Percentiles rank a stretch among this genome's conserved stretches.
Evolutionary conservation across 2,888 invertebrate genomes (phyloP).

Genomic region (Drosophila demipolita): DNA sequence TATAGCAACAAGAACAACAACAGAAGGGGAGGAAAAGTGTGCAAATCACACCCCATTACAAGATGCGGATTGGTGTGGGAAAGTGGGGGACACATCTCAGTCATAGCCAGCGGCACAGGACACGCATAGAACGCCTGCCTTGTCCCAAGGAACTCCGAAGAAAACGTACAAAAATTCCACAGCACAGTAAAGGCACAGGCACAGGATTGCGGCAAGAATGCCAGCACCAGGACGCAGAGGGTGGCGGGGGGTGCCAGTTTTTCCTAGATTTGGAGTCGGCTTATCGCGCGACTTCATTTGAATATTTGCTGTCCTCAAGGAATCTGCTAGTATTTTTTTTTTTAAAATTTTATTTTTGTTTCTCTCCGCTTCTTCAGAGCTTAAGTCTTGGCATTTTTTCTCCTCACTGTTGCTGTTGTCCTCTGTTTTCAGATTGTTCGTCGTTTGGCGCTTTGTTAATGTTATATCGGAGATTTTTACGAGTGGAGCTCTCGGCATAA

Average conservation of each 20-base stretch:
- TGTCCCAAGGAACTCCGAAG: not conserved
- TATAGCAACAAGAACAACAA: conserved; percentile 4
- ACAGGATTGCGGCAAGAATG: conserved; percentile 3
- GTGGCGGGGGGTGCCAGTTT: conserved; percentile 62
- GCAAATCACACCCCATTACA: conserved; percentile 83
- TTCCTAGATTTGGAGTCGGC: conserved; percentile 84
- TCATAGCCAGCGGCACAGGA: conserved; percentile 45
- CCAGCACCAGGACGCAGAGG: not conserved
- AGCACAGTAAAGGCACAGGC: conserved; percentile 30
- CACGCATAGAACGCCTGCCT: conserved; percentile 49
- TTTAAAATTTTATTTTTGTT: not conserved
- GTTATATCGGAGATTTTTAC: conserved; percentile 81
- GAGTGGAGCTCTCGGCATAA: conserved; percentile 77
- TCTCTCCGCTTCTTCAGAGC: conserved; percentile 24
- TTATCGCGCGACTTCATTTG: conserved; percentile 85
- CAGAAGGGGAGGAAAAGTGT: conserved; percentile 57
- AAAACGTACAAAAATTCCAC: conserved; percentile 45
- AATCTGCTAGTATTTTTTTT: conserved; percentile 24
- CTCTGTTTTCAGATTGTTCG: conserved; percentile 2
- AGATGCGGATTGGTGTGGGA: not conserved
- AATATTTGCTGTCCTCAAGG: conserved; percentile 75
- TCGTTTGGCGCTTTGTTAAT: conserved; percentile 78
- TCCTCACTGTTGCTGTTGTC: conserved; percentile 3
- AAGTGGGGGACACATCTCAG: conserved; percentile 12
- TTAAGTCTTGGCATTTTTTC: conserved; percentile 49